phyloP scores from a whole-genome alignment of 2,113 vertebrate genomes.

The Lipotes vexillifer region DNA sequence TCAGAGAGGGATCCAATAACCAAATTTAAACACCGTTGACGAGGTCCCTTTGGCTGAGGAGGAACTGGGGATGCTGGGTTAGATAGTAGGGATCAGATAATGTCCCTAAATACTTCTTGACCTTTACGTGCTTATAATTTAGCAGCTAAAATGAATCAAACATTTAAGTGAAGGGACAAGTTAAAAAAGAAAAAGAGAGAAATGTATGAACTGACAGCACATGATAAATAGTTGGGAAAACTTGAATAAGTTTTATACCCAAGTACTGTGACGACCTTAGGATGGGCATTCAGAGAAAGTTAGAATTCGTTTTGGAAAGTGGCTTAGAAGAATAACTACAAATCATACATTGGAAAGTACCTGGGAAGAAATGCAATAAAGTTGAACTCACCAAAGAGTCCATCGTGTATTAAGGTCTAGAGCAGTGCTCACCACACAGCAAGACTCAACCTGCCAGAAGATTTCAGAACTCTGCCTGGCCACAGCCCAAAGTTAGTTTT shows the following conservation, averaged over 20 bases:
- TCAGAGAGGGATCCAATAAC: not conserved
- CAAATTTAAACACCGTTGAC: not conserved
- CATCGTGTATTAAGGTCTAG: not conserved
- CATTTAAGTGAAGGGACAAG: not conserved
- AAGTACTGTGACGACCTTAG: not conserved
- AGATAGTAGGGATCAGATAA: not conserved
- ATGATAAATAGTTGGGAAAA: not conserved
- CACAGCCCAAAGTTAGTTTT: not conserved
- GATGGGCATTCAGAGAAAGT: not conserved
- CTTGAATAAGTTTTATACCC: not conserved
- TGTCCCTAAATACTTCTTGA: not conserved
- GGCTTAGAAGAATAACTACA: not conserved
- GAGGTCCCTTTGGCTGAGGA: not conserved
- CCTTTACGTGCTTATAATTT: not conserved
- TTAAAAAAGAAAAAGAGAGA: not conserved
- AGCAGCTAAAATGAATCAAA: not conserved
- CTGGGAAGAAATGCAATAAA: not conserved
- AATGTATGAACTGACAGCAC: not conserved
- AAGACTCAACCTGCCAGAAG: not conserved
- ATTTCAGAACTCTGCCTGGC: not conserved
- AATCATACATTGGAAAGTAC: not conserved
- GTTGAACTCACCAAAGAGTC: not conserved
- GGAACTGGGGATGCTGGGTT: not conserved
- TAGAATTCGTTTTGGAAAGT: conserved; percentile 11
- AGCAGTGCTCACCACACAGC: not conserved